These are phyloP conservation scores for Antechinus flavipes DNA, from an alignment of 2,113 vertebrate species.

Conservation along the genomic window DNA sequence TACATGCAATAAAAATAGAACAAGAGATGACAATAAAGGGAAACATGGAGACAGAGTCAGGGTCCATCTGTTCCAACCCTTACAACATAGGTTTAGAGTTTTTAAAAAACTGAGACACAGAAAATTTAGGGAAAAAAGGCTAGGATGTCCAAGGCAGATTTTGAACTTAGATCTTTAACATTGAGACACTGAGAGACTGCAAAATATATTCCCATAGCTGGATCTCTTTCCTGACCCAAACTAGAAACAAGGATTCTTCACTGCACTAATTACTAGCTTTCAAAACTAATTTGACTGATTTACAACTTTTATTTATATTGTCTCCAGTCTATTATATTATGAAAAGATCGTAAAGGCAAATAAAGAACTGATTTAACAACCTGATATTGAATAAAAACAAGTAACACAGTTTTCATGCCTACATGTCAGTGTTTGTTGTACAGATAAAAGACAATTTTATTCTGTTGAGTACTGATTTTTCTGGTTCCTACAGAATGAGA, in stretches of 20 bases:
- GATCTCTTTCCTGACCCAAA: background rate
- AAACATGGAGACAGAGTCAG: background rate
- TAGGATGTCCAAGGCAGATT: background rate
- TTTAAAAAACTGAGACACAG: background rate
- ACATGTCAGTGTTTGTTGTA: background rate
- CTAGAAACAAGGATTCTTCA: background rate
- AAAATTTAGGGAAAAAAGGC: background rate
- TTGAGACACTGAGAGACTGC: background rate
- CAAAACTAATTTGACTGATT: background rate
- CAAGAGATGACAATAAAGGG: background rate
- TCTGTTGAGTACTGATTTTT: background rate
- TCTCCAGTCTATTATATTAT: conserved; percentile 13
- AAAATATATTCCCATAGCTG: background rate
- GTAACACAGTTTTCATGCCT: background rate
- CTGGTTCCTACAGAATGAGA: conserved; percentile 14
- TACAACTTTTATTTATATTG: conserved; percentile 32
- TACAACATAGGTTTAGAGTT: background rate
- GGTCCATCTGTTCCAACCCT: background rate
- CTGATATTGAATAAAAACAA: conserved; percentile 23
- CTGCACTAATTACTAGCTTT: background rate
- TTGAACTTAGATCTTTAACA: background rate
- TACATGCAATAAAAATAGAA: background rate
- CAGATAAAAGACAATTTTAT: background rate
- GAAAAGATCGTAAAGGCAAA: background rate
- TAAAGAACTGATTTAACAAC: conserved; percentile 46